Evolutionary conservation across 2,113 vertebrate genomes (phyloP).

Genomic region (Fukomys damarensis): DNA sequence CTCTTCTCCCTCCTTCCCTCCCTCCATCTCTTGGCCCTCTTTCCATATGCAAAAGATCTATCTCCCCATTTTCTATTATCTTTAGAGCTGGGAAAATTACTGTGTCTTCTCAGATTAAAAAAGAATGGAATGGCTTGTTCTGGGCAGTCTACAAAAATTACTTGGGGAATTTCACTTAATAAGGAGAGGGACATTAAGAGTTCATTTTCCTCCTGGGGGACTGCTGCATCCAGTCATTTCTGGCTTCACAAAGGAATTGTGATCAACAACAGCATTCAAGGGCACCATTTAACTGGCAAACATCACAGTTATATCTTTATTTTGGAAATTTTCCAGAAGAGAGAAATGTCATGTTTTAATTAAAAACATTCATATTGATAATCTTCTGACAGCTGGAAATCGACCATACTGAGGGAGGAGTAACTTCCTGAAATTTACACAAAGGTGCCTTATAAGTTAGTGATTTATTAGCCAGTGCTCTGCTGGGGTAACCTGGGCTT

Average conservation of each 20-base stretch:
- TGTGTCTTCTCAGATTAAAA: neutral
- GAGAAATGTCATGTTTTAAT: slow-evolving; percentile 4
- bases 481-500: neutral
- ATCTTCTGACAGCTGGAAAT: slow-evolving; percentile 25
- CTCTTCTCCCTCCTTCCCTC: neutral
- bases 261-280: neutral
- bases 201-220: neutral
- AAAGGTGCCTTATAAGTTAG: neutral
- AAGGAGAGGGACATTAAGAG: neutral
- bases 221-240: neutral
- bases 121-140: neutral
- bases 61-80: neutral
- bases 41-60: neutral
- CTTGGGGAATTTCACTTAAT: neutral
- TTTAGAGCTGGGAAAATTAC: neutral
- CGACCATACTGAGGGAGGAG: neutral
- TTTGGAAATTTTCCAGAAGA: slow-evolving; percentile 4
- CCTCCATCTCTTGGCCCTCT: neutral
- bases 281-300: neutral
- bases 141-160: neutral
- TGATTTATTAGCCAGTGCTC: neutral
- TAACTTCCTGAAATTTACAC: neutral
- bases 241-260: neutral
- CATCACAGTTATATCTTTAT: neutral
- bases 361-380: neutral